phyloP scores from a whole-genome alignment of 2,113 vertebrate genomes.

The Corythoichthys haematopterus region DNA sequence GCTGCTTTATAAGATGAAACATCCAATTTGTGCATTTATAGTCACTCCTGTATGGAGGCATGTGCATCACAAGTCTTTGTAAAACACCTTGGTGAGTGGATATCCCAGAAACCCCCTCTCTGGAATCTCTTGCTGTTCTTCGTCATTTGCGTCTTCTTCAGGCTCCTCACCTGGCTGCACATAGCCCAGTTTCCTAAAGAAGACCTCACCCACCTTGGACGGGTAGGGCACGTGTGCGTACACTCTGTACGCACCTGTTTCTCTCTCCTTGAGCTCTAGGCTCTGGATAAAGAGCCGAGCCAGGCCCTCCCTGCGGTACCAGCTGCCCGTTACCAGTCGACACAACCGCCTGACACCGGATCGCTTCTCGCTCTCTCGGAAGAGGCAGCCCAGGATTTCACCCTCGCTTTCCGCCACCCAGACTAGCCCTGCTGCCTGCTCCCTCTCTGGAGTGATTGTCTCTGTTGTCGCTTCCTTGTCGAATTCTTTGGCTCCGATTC shows the following conservation, averaged over 20 bases:
- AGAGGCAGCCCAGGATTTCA: constrained; percentile 79
- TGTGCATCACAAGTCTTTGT: constrained; percentile 68
- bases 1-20: not conserved
- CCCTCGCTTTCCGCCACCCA: constrained; percentile 80
- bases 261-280: constrained; percentile 67
- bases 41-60: not conserved
- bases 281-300: constrained; percentile 74
- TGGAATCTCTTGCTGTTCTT: constrained; percentile 52
- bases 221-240: constrained; percentile 70
- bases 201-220: constrained; percentile 68
- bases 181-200: constrained; percentile 76
- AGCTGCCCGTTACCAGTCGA: constrained; percentile 75
- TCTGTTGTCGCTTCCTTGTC: constrained; percentile 52
- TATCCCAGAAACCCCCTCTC: constrained; percentile 71
- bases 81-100: constrained; percentile 74
- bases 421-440: constrained; percentile 68
- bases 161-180: constrained; percentile 50
- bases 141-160: constrained; percentile 50
- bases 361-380: constrained; percentile 48
- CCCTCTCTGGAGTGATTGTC: constrained; percentile 59
- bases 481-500: constrained; percentile 45
- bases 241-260: constrained; percentile 56
- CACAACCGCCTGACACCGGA: constrained; percentile 67
- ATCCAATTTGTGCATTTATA: not conserved
- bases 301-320: constrained; percentile 79